Percentiles rank a stretch among this genome's conserved stretches.
phyloP scores from a whole-genome alignment of 2,113 vertebrate genomes.

The Leuciscus idus region DNA sequence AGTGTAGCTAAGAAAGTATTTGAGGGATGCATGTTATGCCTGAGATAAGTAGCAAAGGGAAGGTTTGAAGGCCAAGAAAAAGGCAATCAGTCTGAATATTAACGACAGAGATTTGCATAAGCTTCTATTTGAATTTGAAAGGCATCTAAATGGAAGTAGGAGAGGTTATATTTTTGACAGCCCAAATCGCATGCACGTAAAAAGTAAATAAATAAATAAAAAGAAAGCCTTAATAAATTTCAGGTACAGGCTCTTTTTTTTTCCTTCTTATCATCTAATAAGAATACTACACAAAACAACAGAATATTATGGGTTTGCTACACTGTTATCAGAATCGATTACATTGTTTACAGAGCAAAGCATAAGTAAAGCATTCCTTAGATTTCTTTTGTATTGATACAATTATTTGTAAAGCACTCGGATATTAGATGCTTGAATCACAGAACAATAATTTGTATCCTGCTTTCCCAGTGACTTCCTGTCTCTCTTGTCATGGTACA shows the following conservation, averaged over 20 bases:
- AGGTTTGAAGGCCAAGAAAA: conserved; percentile 38
- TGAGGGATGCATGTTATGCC: conserved; percentile 28
- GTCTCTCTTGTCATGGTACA: not conserved
- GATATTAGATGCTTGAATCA: not conserved
- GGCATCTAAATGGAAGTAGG: conserved; percentile 16
- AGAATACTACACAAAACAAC: not conserved
- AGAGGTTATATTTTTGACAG: conserved; percentile 27
- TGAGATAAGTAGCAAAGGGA: conserved; percentile 30
- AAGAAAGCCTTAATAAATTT: not conserved
- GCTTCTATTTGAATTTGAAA: conserved; percentile 49
- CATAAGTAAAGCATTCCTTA: not conserved
- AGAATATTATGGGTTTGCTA: not conserved
- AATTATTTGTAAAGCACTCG: not conserved
- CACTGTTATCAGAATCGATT: not conserved
- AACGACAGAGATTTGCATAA: conserved; percentile 44
- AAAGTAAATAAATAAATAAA: conserved; percentile 8
- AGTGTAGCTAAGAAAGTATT: conserved; percentile 4
- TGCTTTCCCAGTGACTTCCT: conserved; percentile 20
- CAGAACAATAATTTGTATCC: not conserved
- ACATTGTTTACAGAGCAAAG: conserved; percentile 2
- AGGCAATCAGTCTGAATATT: conserved; percentile 48
- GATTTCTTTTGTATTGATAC: not conserved
- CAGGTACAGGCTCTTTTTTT: not conserved
- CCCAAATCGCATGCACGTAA: not conserved
- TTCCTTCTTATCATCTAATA: not conserved